Evolutionary conservation across 2,888 invertebrate species (phyloP).

Genomic region (Drosophila nigricruria): DNA sequence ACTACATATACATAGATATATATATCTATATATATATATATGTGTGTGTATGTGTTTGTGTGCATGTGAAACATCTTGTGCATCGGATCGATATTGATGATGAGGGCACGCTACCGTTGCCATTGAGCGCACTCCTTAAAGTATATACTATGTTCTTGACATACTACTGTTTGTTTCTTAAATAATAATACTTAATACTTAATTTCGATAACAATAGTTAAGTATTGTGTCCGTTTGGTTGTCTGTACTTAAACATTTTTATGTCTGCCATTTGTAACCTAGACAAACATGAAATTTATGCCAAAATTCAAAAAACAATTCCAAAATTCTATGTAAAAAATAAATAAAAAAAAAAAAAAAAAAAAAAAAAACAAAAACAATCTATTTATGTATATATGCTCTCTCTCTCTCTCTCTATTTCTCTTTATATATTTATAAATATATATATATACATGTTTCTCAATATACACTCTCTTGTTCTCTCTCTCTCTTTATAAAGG

Average conservation of each 20-base stretch:
- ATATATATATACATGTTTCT: slow-evolving; percentile 7
- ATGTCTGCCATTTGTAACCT: slow-evolving; percentile 83
- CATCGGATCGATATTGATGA: slow-evolving; percentile 26
- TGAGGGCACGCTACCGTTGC: slow-evolving; percentile 64
- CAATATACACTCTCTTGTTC: slow-evolving; percentile 19
- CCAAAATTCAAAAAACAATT: slow-evolving; percentile 60
- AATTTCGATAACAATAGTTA: slow-evolving; percentile 70
- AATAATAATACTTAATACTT: slow-evolving; percentile 56
- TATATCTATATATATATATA: slow-evolving; percentile 11
- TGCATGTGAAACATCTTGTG: slow-evolving; percentile 31
- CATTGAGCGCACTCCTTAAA: slow-evolving; percentile 63
- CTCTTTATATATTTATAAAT: slow-evolving; percentile 19
- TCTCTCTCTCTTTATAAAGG: slow-evolving; percentile 54
- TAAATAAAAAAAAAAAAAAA: slow-evolving; percentile 36
- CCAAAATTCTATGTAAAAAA: slow-evolving; percentile 36
- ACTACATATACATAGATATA: background rate
- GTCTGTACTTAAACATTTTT: slow-evolving; percentile 85
- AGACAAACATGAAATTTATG: slow-evolving; percentile 67
- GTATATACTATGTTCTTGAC: slow-evolving; percentile 62
- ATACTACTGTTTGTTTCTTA: slow-evolving; percentile 64
- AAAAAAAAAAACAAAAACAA: slow-evolving; percentile 32
- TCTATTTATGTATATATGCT: slow-evolving; percentile 52
- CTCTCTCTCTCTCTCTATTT: slow-evolving; percentile 29
- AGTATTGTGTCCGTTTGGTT: slow-evolving; percentile 83
- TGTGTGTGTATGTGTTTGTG: background rate